Evolutionary conservation across 2,113 vertebrate species (phyloP).

Genomic region (Hyperoodon ampullatus): DNA sequence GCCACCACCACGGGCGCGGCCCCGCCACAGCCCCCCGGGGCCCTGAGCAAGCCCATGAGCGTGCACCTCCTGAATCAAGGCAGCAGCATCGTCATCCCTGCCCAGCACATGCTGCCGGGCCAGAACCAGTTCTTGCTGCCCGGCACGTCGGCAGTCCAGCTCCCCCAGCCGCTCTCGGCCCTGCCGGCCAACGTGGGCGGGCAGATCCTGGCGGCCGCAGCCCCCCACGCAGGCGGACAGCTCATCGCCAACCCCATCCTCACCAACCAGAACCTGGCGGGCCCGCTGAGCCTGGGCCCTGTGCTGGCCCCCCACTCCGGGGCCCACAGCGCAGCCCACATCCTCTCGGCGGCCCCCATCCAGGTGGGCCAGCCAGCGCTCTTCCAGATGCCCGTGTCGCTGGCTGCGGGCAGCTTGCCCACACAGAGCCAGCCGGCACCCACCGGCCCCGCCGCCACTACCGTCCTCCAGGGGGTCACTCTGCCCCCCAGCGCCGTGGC

Average conservation of each 20-base stretch:
- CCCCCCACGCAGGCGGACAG: constrained; percentile 90
- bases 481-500: constrained; percentile 93
- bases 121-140: constrained; percentile 96
- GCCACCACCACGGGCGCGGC: constrained; percentile 42
- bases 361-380: constrained; percentile 92
- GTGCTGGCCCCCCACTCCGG: constrained; percentile 90
- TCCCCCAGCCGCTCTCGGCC: constrained; percentile 86
- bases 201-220: constrained; percentile 91
- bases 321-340: constrained; percentile 92
- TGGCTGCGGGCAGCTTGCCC: constrained; percentile 86
- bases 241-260: constrained; percentile 95
- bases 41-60: constrained; percentile 93
- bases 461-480: constrained; percentile 93
- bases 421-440: constrained; percentile 86
- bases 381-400: constrained; percentile 95
- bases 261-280: constrained; percentile 91
- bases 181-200: constrained; percentile 89
- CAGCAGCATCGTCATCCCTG: constrained; percentile 96
- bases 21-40: constrained; percentile 83
- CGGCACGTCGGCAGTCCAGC: constrained; percentile 76
- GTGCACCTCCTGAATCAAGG: constrained; percentile 95
- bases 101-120: constrained; percentile 90
- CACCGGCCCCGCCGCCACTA: constrained; percentile 71
- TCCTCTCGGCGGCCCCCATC: constrained; percentile 92
- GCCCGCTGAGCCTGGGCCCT: constrained; percentile 91